Evolutionary conservation across 2,797 vertebrate genomes (phyloP).

Genomic region (Gila robusta): DNA sequence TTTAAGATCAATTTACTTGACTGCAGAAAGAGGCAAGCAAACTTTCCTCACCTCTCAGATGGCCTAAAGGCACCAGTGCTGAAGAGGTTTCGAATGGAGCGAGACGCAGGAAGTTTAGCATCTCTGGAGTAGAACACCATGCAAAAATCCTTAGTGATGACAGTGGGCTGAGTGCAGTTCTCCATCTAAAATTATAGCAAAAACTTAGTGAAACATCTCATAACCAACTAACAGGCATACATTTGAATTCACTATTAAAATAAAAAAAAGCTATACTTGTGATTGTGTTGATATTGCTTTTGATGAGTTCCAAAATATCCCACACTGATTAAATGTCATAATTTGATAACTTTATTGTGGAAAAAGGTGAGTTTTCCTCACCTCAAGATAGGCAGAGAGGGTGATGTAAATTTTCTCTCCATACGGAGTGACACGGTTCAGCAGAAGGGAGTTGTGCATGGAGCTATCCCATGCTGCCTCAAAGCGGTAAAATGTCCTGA

Average conservation of each 20-base stretch:
- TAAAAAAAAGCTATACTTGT: not conserved
- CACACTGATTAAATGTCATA: not conserved
- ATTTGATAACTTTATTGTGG: not conserved
- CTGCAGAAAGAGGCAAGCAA: not conserved
- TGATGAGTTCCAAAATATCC: not conserved
- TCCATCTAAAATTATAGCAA: conserved; percentile 85
- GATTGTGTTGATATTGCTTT: not conserved
- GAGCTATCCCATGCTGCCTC: conserved; percentile 98
- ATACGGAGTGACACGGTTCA: conserved; percentile 97
- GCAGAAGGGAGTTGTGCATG: conserved; percentile 97
- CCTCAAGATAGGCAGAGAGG: conserved; percentile 95
- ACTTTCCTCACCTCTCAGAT: conserved; percentile 86
- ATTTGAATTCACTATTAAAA: not conserved
- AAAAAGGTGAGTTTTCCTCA: conserved; percentile 62
- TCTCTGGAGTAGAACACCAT: conserved; percentile 99
- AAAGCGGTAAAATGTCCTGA: conserved; percentile 96
- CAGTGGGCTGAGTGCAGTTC: conserved; percentile 94
- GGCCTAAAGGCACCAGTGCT: conserved; percentile 92
- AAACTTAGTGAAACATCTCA: not conserved
- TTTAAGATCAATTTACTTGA: not conserved
- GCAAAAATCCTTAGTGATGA: conserved; percentile 99
- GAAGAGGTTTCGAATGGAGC: conserved; percentile 96
- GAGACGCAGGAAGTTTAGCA: conserved; percentile 92
- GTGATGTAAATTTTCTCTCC: conserved; percentile 99
- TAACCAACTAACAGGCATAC: not conserved